Percentiles rank a stretch among this genome's conserved stretches.
These are phyloP conservation scores for Rhabdornis inornatus DNA, from an alignment of 2,113 vertebrate genomes.

Conservation along the genomic window DNA sequence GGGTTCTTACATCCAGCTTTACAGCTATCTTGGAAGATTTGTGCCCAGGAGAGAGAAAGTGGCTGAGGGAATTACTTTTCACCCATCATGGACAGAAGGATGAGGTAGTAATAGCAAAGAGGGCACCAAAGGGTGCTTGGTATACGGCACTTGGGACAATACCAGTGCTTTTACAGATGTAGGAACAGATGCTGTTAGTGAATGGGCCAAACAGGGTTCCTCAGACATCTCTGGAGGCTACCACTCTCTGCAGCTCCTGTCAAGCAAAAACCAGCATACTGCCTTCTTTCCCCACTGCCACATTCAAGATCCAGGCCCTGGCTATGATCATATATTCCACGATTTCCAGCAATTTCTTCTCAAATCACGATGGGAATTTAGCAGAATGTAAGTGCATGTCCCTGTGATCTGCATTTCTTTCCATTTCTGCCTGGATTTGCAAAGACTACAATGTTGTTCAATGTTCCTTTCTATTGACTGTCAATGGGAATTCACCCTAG, in stretches of 20 bases:
- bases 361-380: neutral
- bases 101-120: neutral
- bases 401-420: neutral
- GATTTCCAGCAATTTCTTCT: neutral
- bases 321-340: neutral
- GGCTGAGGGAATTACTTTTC: neutral
- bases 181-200: neutral
- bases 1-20: neutral
- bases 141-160: neutral
- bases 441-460: neutral
- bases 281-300: neutral
- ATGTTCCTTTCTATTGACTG: neutral
- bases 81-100: fast-evolving
- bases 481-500: neutral
- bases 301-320: neutral
- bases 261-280: neutral
- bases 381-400: neutral
- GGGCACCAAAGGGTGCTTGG: neutral
- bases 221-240: neutral
- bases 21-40: neutral
- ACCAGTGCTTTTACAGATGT: neutral
- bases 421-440: neutral
- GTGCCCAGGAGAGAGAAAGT: neutral
- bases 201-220: neutral
- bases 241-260: neutral